These are phyloP conservation scores for Gryllus bimaculatus DNA, from an alignment of 1,140 invertebrate species.

Conservation along the genomic window DNA sequence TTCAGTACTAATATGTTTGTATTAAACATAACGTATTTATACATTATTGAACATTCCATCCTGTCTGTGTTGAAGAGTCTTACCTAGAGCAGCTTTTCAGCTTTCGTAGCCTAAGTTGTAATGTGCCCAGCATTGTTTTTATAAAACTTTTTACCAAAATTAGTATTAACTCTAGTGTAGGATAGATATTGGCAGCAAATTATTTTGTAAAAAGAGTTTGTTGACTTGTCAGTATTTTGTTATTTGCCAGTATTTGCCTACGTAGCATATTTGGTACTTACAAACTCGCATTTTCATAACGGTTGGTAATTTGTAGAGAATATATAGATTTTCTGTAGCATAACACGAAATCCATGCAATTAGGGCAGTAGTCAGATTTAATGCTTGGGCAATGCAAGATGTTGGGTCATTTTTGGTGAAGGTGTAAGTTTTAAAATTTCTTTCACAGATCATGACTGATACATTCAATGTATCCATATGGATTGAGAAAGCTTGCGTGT, in stretches of 20 bases:
- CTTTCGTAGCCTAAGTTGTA: background rate
- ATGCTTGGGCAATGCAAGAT: constrained; percentile 1
- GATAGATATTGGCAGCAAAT: background rate
- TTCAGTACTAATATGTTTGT: constrained; percentile 10
- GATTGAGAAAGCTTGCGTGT: background rate
- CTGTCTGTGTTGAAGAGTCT: background rate
- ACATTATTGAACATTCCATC: background rate
- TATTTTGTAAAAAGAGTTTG: constrained; percentile 1
- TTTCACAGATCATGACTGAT: background rate
- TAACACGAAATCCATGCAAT: background rate
- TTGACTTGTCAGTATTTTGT: background rate
- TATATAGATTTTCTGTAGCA: background rate
- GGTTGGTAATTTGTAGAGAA: background rate
- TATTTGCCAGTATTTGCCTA: constrained; percentile 1
- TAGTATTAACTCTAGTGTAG: background rate
- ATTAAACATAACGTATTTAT: background rate
- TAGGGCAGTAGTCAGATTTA: background rate
- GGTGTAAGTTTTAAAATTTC: background rate
- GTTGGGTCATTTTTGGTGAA: background rate
- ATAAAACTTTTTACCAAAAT: constrained; percentile 1
- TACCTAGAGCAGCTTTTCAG: background rate
- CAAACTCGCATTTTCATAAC: background rate
- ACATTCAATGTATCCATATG: background rate
- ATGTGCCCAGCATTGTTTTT: background rate
- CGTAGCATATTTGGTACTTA: background rate